Evolutionary conservation across 1,140 invertebrate genomes (phyloP), one percentile per base, ranked within the genome.

Genomic region (Pseudomyrmex concolor): DNA sequence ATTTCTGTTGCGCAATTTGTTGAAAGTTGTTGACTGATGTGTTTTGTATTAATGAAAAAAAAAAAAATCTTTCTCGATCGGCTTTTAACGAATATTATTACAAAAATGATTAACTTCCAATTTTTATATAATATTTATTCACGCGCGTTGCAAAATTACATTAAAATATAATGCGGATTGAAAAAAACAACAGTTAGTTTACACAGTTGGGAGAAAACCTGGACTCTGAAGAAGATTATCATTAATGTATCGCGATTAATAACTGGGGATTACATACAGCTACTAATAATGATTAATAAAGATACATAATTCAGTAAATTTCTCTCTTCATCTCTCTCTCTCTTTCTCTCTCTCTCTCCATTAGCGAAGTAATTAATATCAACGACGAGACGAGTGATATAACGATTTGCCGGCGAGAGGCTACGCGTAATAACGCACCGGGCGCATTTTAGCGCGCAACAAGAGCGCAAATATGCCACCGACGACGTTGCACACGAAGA

Each of bases 301-400:
- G 73, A 34, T 66, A 55, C 59, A 67, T 77, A 77, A 77, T 67
- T 67, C 50, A 50, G 54, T 34, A 9, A 19, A n/a, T 22, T 43
- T 34, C 34, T 34, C 34, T 34, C n/a, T n/a, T n/a, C n/a, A n/a
- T n/a, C n/a, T n/a, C n/a, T n/a, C 34, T 34, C 0, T 34, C 5
- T 34, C 34, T 34, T 5, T 34, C 34, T 34, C 4, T 34, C 34
- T 34, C 4, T 34, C 34, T 62, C 45, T 51, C 25, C 48, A 67
- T 67, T 76, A 67, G 9, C 60, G n/a, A 43, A 77, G 48, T 77
- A 77, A 77, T 77, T 66, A 45, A 54, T 77, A 66, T 77, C 48
- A 77, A 34, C 62, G 22, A 34, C 73, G 45, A 67, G 45, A 67
- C 25, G 62, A 51, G 60, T 3, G 60, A 77, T 48, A 8, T 77